Percentiles rank a stretch among this genome's conserved stretches.
These are phyloP conservation scores for Sardina pilchardus DNA, from an alignment of 2,113 vertebrate genomes.

Conservation along the genomic window DNA sequence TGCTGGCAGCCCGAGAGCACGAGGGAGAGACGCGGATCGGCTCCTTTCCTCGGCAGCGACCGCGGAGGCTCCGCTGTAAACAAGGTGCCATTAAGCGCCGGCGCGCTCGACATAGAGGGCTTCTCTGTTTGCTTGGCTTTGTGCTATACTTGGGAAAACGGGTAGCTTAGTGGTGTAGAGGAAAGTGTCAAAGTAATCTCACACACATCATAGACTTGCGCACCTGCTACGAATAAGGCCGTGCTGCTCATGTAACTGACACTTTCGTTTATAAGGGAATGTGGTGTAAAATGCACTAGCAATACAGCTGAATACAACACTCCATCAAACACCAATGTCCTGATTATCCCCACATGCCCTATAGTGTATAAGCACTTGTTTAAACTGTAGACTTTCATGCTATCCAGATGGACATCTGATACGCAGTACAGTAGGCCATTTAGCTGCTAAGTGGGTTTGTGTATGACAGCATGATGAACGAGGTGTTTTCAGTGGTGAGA, in stretches of 20 bases:
- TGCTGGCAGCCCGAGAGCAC: background rate
- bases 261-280: background rate
- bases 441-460: background rate
- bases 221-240: background rate
- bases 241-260: no score
- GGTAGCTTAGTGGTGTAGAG: background rate
- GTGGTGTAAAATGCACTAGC: background rate
- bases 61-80: background rate
- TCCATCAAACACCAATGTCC: background rate
- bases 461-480: slow-evolving; percentile 24
- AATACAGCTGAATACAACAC: no score
- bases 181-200: background rate
- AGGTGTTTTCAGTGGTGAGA: background rate
- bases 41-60: background rate
- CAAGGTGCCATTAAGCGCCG: background rate
- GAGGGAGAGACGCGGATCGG: background rate
- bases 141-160: background rate
- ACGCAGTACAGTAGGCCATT: background rate
- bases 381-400: background rate
- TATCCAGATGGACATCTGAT: background rate
- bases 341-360: background rate
- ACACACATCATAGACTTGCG: background rate
- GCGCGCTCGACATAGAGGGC: background rate
- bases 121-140: background rate
- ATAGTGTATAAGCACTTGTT: background rate